Conservation (phyloP, 2,888 invertebrate species). For the Julus scanicus region DNA sequence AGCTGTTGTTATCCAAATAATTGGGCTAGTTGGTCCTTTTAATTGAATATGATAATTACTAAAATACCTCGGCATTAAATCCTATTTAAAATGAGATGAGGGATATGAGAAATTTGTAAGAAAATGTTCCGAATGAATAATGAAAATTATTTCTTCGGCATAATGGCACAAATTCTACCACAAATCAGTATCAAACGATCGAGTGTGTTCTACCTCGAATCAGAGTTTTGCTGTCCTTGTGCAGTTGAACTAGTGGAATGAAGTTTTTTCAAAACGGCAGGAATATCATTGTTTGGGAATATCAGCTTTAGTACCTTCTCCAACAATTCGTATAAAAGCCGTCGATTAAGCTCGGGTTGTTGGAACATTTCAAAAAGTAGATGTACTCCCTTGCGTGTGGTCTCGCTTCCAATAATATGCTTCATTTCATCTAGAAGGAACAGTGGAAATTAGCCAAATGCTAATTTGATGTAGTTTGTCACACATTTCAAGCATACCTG, state of each 20-base stretch:
- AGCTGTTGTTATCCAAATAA: too few species aligned
- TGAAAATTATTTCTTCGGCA: too few species aligned
- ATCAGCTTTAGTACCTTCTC: constrained; percentile 83
- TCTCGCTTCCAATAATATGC: constrained; percentile 89
- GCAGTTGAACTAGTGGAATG: constrained; percentile 69
- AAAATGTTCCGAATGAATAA: too few species aligned
- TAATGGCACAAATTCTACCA: too few species aligned
- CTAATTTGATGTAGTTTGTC: neutral
- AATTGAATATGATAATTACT: too few species aligned
- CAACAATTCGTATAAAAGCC: constrained; percentile 83
- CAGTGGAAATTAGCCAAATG: neutral
- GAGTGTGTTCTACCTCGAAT: too few species aligned
- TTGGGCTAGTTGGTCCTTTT: too few species aligned
- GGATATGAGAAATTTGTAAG: too few species aligned
- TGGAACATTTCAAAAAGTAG: constrained; percentile 90
- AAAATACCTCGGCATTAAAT: too few species aligned
- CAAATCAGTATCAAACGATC: too few species aligned
- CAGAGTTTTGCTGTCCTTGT: too few species aligned
- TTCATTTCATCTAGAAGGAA: constrained; percentile 79
- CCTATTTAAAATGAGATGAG: too few species aligned
- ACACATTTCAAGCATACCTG: constrained; percentile 70
- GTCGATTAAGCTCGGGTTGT: constrained; percentile 83
- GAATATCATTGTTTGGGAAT: constrained; percentile 82
- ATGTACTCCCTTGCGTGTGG: constrained; percentile 82
- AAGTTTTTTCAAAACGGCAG: constrained; percentile 77